phyloP scores from a whole-genome alignment of 2,113 vertebrate species.

The Tiliqua scincoides region DNA sequence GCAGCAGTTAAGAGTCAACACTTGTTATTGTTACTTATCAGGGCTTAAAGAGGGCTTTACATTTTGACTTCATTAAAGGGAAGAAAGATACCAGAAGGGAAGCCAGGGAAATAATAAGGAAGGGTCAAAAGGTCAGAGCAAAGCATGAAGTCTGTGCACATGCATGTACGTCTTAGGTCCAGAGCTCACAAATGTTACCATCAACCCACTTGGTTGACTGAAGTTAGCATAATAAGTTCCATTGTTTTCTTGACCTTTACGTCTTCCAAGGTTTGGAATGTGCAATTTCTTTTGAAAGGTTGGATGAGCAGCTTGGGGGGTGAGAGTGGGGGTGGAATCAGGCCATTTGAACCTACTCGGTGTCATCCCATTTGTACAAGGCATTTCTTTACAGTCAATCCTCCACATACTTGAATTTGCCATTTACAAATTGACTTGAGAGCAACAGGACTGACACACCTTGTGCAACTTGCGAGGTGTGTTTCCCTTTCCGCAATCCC shows the following conservation, averaged over 20 bases:
- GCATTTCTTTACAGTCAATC: background rate
- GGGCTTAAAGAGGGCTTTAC: constrained; percentile 1
- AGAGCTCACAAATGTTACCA: background rate
- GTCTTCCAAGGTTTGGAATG: background rate
- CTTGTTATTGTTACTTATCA: constrained; percentile 36
- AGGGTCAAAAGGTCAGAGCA: constrained; percentile 13
- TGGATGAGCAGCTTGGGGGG: background rate
- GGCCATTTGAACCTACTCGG: background rate
- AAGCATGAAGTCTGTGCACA: constrained; percentile 5
- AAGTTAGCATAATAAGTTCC: background rate
- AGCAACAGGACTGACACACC: no score
- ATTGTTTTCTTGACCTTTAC: background rate
- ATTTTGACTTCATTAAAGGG: constrained; percentile 44
- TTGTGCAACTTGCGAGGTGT: no score
- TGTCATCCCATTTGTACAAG: background rate
- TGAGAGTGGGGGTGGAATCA: background rate
- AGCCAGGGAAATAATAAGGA: background rate
- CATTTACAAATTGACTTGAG: no score
- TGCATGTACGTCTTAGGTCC: background rate
- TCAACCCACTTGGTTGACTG: background rate
- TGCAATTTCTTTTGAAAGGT: background rate
- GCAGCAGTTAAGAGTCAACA: constrained; percentile 25
- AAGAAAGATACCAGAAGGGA: constrained; percentile 12
- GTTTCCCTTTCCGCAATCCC: no score
- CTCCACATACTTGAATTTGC: background rate